These are phyloP conservation scores for Zaprionus taronus DNA, from an alignment of 1,140 invertebrate genomes.

Conservation along the genomic window DNA sequence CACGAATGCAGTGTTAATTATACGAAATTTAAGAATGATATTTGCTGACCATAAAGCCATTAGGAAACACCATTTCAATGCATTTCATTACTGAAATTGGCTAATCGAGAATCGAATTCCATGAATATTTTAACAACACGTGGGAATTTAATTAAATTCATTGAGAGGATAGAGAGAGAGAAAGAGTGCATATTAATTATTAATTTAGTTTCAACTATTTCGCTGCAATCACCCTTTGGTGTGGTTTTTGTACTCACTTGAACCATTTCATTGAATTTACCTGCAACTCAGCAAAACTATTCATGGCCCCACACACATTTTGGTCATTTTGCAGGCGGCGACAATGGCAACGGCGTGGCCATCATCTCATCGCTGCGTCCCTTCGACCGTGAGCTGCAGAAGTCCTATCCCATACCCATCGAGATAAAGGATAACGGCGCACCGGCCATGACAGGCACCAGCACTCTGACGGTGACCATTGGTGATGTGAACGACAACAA, in stretches of 20 bases:
- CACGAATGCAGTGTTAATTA: constrained; percentile 48
- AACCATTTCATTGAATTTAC: background rate
- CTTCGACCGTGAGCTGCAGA: constrained; percentile 89
- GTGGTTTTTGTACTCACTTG: background rate
- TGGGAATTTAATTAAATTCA: constrained; percentile 3
- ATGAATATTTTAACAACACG: constrained; percentile 24
- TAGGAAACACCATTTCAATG: background rate
- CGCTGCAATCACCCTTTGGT: background rate
- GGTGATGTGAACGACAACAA: constrained; percentile 90
- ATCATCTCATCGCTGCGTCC: constrained; percentile 86
- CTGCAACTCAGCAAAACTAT: background rate
- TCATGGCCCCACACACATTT: background rate
- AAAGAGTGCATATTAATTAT: background rate
- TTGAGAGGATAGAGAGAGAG: background rate
- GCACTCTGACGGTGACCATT: constrained; percentile 88
- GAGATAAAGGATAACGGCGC: constrained; percentile 87
- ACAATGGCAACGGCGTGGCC: constrained; percentile 88
- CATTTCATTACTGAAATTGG: background rate
- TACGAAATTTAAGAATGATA: constrained; percentile 13
- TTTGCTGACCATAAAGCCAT: background rate
- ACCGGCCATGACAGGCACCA: constrained; percentile 87
- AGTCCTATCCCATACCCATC: constrained; percentile 88
- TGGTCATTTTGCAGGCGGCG: constrained; percentile 84
- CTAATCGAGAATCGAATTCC: background rate
- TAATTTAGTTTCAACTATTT: background rate